These are phyloP conservation scores for Dusona sp. DNA, from an alignment of 2,888 invertebrate genomes.

Conservation along the genomic window DNA sequence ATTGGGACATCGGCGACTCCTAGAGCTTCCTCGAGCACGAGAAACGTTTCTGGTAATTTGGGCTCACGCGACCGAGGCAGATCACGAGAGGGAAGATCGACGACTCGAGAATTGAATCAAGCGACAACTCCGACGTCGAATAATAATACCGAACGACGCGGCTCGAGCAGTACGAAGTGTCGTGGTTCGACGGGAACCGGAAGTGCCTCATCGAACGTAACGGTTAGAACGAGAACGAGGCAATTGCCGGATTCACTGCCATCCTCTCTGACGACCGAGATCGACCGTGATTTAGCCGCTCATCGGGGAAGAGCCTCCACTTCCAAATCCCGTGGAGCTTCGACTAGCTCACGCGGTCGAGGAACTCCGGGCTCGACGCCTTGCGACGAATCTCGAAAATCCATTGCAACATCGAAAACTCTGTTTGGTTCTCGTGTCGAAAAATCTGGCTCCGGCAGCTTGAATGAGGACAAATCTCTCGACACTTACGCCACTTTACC, in stretches of 20 bases:
- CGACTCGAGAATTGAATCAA: slow-evolving; percentile 84
- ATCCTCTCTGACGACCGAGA: slow-evolving; percentile 82
- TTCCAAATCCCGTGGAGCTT: slow-evolving; percentile 73
- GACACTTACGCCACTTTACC: slow-evolving; percentile 93
- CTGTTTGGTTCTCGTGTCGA: slow-evolving; percentile 16
- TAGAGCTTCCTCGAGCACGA: slow-evolving; percentile 44
- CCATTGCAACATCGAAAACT: slow-evolving; percentile 67
- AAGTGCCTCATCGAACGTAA: slow-evolving; percentile 73
- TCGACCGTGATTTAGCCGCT: slow-evolving; percentile 80
- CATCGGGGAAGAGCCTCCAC: slow-evolving; percentile 75
- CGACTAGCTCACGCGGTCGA: slow-evolving; percentile 68
- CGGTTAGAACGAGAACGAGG: slow-evolving; percentile 82
- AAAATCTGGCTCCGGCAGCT: neutral
- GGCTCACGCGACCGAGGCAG: slow-evolving; percentile 87
- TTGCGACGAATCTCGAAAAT: slow-evolving; percentile 76
- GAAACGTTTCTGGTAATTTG: slow-evolving; percentile 82
- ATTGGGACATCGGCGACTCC: slow-evolving; percentile 67
- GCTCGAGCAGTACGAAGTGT: slow-evolving; percentile 43
- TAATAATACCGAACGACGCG: slow-evolving; percentile 53
- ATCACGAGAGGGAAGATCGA: slow-evolving; percentile 87
- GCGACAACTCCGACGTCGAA: slow-evolving; percentile 51
- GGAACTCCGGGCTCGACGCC: slow-evolving; percentile 79
- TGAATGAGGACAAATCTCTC: slow-evolving; percentile 84
- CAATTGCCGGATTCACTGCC: slow-evolving; percentile 80
- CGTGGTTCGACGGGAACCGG: slow-evolving; percentile 20